phyloP scores from a whole-genome alignment of 2,888 invertebrate species.

The Rhagophthalmus giganteus region DNA sequence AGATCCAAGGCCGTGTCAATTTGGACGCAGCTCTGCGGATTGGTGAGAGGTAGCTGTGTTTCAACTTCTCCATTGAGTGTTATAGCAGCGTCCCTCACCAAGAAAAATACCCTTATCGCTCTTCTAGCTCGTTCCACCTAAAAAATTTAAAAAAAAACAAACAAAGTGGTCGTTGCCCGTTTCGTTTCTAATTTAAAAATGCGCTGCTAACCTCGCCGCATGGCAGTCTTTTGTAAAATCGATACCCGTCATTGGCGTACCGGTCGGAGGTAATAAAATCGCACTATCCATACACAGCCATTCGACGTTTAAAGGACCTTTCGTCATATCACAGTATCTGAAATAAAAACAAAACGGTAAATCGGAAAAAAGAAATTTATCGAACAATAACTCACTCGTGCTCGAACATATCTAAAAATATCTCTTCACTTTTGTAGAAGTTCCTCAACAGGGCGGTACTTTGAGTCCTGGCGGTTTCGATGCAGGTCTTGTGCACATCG shows the following conservation, averaged over 20 bases:
- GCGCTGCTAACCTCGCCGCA: constrained; percentile 96
- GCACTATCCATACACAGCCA: constrained; percentile 96
- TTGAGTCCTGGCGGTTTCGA: constrained; percentile 75
- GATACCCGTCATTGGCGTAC: constrained; percentile 94
- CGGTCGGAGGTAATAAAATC: constrained; percentile 90
- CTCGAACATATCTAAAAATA: constrained; percentile 98
- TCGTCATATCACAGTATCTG: constrained; percentile 87
- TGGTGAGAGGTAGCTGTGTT: constrained; percentile 85
- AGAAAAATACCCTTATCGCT: constrained; percentile 91
- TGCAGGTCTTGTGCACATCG: constrained; percentile 68
- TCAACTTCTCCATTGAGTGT: constrained; percentile 81
- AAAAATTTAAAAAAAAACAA: neutral
- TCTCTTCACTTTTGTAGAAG: constrained; percentile 97
- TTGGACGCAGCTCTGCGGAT: constrained; percentile 85
- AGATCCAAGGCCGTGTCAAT: constrained; percentile 94
- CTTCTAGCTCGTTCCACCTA: constrained; percentile 84
- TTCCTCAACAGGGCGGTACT: constrained; percentile 84
- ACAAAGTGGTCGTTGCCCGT: too few species aligned
- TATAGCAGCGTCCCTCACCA: constrained; percentile 79
- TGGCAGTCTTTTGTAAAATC: constrained; percentile 91
- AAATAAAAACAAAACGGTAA: constrained; percentile 20
- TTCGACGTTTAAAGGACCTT: constrained; percentile 85
- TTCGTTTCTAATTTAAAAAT: too few species aligned
- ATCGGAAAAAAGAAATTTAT: neutral
- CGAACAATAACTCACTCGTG: constrained; percentile 68